Evolutionary conservation across 2,888 invertebrate species (phyloP).

Genomic region (Nephrocerus scutellatus): DNA sequence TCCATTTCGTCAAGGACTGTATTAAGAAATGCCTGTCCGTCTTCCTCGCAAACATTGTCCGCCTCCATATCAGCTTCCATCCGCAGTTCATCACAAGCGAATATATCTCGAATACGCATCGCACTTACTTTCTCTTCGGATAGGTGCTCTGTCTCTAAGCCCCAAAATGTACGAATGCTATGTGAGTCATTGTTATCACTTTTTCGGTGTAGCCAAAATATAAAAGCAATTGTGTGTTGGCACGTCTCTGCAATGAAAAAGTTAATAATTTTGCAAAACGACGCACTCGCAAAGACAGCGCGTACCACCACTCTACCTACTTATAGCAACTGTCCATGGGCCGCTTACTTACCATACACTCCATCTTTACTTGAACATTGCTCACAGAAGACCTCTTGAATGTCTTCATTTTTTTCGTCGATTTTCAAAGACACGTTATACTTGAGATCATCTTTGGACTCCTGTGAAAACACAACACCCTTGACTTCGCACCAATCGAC

Average conservation of each 20-base stretch:
- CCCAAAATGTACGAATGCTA: slow-evolving; percentile 38
- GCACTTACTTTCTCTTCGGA: slow-evolving; percentile 28
- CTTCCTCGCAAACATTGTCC: slow-evolving; percentile 26
- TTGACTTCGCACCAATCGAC: slow-evolving; percentile 32
- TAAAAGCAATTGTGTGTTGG: slow-evolving; percentile 36
- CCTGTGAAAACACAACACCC: slow-evolving; percentile 38
- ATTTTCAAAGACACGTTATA: slow-evolving; percentile 34
- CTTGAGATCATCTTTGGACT: no score
- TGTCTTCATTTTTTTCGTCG: slow-evolving; percentile 26
- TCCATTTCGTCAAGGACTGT: slow-evolving; percentile 40
- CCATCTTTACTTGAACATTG: slow-evolving; percentile 31
- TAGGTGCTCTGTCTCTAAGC: slow-evolving; percentile 34
- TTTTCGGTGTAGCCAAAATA: slow-evolving; percentile 41
- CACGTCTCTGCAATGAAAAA: slow-evolving; percentile 29
- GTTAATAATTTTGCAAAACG: not conserved
- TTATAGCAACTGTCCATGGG: not conserved
- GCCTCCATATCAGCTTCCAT: slow-evolving; percentile 33
- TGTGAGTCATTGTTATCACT: slow-evolving; percentile 28
- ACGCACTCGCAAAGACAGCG: no score
- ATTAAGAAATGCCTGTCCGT: slow-evolving; percentile 35
- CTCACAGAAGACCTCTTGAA: slow-evolving; percentile 33
- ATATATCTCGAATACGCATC: slow-evolving; percentile 36
- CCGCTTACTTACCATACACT: not conserved
- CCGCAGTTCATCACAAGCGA: slow-evolving; percentile 33
- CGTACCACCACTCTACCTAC: not conserved